phyloP scores from a whole-genome alignment of 2,888 invertebrate species.

The Ditula angustiorana region DNA sequence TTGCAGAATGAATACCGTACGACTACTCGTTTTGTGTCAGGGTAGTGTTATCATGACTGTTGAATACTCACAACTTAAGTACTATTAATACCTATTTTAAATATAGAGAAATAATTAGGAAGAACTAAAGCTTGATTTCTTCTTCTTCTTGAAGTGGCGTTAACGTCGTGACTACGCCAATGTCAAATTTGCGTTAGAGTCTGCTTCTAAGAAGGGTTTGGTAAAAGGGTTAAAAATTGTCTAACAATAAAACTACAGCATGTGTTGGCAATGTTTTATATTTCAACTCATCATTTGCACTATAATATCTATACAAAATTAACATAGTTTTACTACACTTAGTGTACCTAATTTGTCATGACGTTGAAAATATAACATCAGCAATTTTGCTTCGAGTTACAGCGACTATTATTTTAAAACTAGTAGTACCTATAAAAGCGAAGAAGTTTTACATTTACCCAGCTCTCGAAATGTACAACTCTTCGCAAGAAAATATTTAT shows the following conservation, averaged over 20 bases:
- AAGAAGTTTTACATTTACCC: conserved; percentile 80
- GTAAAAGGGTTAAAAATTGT: too few relatives aligned
- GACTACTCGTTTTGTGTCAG: not conserved
- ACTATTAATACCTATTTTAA: not conserved
- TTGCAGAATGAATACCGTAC: not conserved
- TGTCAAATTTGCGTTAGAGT: too few relatives aligned
- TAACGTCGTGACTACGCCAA: too few relatives aligned
- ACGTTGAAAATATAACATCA: conserved; percentile 53
- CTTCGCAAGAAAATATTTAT: conserved; percentile 59
- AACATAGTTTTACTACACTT: conserved; percentile 74
- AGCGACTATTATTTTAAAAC: conserved; percentile 46
- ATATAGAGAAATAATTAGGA: not conserved
- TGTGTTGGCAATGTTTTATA: conserved; percentile 76
- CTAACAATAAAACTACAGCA: conserved; percentile 54
- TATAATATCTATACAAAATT: conserved; percentile 81
- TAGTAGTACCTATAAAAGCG: conserved; percentile 51
- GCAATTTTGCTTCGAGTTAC: conserved; percentile 49
- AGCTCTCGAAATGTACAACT: conserved; percentile 81
- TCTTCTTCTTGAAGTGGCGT: too few relatives aligned
- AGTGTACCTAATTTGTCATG: conserved; percentile 64
- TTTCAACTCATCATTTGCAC: conserved; percentile 81
- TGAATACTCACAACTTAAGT: not conserved
- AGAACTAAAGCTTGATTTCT: too few relatives aligned
- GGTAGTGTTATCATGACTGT: not conserved
- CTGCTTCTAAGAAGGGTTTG: too few relatives aligned